These are phyloP conservation scores for Agrilus planipennis DNA, from an alignment of 1,140 invertebrate species.

Conservation along the genomic window DNA sequence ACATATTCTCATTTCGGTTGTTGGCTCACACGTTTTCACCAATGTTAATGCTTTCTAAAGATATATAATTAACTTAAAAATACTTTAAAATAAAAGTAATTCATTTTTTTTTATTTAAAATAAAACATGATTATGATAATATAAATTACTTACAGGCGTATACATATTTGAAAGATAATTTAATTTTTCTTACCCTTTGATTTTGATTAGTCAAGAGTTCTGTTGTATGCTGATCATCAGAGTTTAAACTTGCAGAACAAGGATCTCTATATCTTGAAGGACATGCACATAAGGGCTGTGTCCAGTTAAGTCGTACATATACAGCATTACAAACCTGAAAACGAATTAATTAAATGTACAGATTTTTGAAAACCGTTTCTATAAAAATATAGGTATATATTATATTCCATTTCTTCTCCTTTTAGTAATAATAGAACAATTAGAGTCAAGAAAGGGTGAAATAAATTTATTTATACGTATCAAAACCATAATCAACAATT, in stretches of 20 bases:
- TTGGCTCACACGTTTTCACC: constrained; percentile 87
- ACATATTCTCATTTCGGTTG: constrained; percentile 78
- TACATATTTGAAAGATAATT: no score
- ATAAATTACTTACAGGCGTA: no score
- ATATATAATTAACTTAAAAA: constrained; percentile 2
- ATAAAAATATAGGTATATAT: no score
- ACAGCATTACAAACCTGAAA: constrained; percentile 82
- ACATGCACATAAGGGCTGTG: constrained; percentile 84
- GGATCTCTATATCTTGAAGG: constrained; percentile 74
- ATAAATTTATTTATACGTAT: no score
- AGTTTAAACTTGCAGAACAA: constrained; percentile 76
- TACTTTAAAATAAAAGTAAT: not conserved
- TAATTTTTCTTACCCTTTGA: constrained; percentile 59
- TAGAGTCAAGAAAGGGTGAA: no score
- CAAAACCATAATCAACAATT: no score
- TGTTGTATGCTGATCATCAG: constrained; percentile 83
- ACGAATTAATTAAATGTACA: not conserved
- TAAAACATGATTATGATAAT: no score
- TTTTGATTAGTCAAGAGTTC: constrained; percentile 71
- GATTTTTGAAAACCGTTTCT: no score
- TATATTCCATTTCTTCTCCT: no score
- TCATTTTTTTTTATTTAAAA: no score
- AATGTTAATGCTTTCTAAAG: constrained; percentile 67
- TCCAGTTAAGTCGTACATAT: constrained; percentile 83
- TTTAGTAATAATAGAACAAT: no score